These are phyloP conservation scores for Chirona hameri DNA, from an alignment of 2,888 invertebrate species.

Conservation along the genomic window DNA sequence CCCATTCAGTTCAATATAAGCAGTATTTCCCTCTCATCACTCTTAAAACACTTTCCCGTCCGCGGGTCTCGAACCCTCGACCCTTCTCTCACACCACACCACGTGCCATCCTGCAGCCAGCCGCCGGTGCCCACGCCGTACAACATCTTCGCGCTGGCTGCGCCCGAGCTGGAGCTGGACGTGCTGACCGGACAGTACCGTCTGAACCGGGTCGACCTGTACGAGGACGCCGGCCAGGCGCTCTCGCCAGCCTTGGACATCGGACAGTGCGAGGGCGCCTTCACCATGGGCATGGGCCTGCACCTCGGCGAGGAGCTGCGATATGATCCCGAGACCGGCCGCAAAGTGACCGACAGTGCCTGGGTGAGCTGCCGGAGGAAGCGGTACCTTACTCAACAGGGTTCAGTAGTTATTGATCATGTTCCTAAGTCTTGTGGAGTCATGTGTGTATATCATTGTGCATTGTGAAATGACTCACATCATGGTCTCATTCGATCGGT, in stretches of 20 bases:
- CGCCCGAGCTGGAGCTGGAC: slow-evolving; percentile 29
- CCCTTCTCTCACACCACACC: no score
- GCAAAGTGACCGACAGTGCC: background rate
- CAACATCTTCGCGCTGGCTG: background rate
- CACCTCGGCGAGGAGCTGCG: background rate
- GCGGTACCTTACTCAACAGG: no score
- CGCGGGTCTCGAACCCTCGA: no score
- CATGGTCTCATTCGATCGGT: no score
- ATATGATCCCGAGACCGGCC: background rate
- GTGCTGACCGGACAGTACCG: background rate
- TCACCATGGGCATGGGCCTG: background rate
- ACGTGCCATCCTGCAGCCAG: background rate
- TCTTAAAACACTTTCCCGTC: no score
- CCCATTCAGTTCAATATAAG: no score
- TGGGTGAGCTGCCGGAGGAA: background rate
- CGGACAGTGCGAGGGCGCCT: background rate
- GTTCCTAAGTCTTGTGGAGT: no score
- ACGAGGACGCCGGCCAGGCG: background rate
- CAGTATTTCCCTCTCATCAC: no score
- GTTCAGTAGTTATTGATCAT: no score
- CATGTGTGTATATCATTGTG: no score
- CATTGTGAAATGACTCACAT: no score
- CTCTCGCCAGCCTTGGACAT: background rate
- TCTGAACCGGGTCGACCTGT: background rate
- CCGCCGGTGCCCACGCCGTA: background rate